These are phyloP conservation scores for Penaeus monodon DNA, from an alignment of 2,888 invertebrate genomes.

Conservation along the genomic window DNA sequence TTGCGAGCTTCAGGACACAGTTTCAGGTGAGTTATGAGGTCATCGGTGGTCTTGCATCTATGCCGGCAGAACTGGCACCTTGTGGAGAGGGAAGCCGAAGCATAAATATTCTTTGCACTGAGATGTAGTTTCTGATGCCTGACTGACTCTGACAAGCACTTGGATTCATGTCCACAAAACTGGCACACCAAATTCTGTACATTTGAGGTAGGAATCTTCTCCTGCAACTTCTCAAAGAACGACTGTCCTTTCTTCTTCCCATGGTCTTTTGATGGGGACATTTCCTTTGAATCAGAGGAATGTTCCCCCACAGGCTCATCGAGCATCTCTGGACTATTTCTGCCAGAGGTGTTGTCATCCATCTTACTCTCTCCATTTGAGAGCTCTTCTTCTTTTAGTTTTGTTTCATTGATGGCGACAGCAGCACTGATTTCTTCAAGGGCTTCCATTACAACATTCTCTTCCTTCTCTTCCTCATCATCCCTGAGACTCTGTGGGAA, in stretches of 20 bases:
- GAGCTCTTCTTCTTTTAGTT: not conserved
- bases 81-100: slow-evolving; percentile 73
- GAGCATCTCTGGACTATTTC: not conserved
- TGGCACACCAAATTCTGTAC: slow-evolving; percentile 78
- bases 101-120: slow-evolving; percentile 60
- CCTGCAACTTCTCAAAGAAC: slow-evolving; percentile 86
- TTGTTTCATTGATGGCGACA: too few species aligned
- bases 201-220: slow-evolving; percentile 78
- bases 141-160: slow-evolving; percentile 84
- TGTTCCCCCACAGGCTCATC: slow-evolving; percentile 29
- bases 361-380: not conserved
- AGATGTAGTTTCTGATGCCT: slow-evolving; percentile 78
- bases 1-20: slow-evolving; percentile 77
- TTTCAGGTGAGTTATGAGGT: slow-evolving; percentile 82
- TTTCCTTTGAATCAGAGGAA: slow-evolving; percentile 42
- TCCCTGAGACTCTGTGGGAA: slow-evolving; percentile 26
- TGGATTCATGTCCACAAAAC: slow-evolving; percentile 82
- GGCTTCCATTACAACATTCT: slow-evolving; percentile 7
- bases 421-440: not conserved
- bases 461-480: slow-evolving; percentile 26
- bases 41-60: slow-evolving; percentile 86
- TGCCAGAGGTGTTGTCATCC: not conserved
- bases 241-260: slow-evolving; percentile 80
- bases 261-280: slow-evolving; percentile 65
- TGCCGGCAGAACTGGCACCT: slow-evolving; percentile 89